Percentiles rank a stretch among this genome's conserved stretches.
Conservation (phyloP, 2,888 invertebrate species). For the Catocala nupta region DNA sequence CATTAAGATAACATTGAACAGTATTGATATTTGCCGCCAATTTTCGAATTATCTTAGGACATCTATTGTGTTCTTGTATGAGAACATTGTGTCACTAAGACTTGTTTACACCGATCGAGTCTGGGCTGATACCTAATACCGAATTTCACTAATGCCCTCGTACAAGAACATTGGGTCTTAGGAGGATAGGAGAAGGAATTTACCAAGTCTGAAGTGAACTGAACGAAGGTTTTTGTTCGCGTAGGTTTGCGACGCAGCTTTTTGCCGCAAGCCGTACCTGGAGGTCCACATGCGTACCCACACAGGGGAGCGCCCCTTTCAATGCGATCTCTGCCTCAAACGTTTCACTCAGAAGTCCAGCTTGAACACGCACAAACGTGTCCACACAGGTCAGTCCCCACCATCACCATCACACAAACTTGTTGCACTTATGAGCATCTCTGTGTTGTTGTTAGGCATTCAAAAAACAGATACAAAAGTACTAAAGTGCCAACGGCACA, state of each 20-base stretch:
- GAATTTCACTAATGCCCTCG: too few species aligned
- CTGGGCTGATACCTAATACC: too few species aligned
- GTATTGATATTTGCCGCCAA: too few species aligned
- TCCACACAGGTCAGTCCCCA: slow-evolving; percentile 88
- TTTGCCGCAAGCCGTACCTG: slow-evolving; percentile 93
- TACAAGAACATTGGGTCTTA: too few species aligned
- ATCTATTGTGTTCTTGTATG: too few species aligned
- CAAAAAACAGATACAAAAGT: slow-evolving; percentile 40
- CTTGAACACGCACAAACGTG: slow-evolving; percentile 93
- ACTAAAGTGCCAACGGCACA: neutral
- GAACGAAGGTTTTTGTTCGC: slow-evolving; percentile 13
- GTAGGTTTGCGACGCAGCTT: slow-evolving; percentile 91
- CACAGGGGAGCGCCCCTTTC: slow-evolving; percentile 92
- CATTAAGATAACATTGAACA: too few species aligned
- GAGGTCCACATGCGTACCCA: slow-evolving; percentile 94
- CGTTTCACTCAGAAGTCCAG: slow-evolving; percentile 94
- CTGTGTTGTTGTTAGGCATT: slow-evolving; percentile 41
- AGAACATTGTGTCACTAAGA: too few species aligned
- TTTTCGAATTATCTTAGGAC: too few species aligned
- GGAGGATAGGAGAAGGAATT: too few species aligned
- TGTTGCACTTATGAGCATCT: slow-evolving; percentile 39
- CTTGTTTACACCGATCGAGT: too few species aligned
- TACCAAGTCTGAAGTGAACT: too few species aligned
- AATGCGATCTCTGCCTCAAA: slow-evolving; percentile 92
- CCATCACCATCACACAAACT: slow-evolving; percentile 25